These are phyloP conservation scores for Perca schrenkii DNA, from an alignment of 2,113 vertebrate genomes.

Conservation along the genomic window DNA sequence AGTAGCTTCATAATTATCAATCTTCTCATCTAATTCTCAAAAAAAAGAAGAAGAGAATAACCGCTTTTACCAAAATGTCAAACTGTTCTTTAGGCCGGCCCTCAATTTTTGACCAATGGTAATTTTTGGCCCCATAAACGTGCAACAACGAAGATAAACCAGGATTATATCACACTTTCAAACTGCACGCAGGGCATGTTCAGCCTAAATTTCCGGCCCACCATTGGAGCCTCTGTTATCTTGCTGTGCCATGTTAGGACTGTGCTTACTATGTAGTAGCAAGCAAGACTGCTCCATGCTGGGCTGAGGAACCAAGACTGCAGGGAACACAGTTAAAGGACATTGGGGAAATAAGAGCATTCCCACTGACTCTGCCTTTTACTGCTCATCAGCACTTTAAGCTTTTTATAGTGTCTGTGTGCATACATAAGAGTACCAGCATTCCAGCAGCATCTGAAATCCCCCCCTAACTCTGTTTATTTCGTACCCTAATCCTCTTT, in stretches of 20 bases:
- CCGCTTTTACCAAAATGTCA: neutral
- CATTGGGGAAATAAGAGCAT: conserved; percentile 73
- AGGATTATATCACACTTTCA: conserved; percentile 44
- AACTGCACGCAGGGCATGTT: conserved; percentile 35
- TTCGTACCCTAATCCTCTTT: conserved; percentile 69
- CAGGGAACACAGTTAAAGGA: conserved; percentile 64
- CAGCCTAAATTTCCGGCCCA: conserved; percentile 31
- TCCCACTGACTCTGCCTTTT: conserved; percentile 66
- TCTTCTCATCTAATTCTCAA: neutral
- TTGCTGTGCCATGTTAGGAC: conserved; percentile 25
- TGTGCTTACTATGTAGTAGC: conserved; percentile 22
- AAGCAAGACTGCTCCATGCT: conserved; percentile 45
- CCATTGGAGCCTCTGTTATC: conserved; percentile 19
- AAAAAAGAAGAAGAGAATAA: neutral
- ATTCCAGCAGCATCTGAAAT: conserved; percentile 47
- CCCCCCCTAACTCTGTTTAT: conserved; percentile 46
- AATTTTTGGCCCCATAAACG: neutral
- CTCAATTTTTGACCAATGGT: neutral
- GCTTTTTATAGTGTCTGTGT: conserved; percentile 70
- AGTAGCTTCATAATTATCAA: neutral
- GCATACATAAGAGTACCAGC: conserved; percentile 51
- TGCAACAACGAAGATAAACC: conserved; percentile 16
- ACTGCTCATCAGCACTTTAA: conserved; percentile 70
- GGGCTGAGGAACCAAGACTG: conserved; percentile 41
- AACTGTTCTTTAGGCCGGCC: neutral